Conservation (phyloP, 2,113 vertebrate species). For the Motacilla alba region DNA sequence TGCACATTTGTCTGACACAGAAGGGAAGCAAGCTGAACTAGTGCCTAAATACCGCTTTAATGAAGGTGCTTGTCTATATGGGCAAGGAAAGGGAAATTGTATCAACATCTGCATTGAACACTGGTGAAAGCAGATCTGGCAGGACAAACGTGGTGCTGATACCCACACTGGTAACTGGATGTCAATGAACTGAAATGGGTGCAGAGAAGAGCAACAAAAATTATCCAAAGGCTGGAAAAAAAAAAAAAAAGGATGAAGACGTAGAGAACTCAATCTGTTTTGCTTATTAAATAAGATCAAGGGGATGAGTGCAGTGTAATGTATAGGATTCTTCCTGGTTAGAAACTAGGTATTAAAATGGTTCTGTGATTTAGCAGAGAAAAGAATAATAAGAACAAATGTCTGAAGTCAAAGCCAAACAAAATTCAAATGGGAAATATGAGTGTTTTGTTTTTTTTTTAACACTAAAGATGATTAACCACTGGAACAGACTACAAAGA, state of each 20-base stretch:
- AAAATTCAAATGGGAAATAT: conserved; percentile 26
- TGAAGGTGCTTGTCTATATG: neutral
- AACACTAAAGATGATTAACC: conserved; percentile 11
- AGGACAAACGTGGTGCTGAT: neutral
- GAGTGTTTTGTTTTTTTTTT: neutral
- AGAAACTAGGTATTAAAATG: neutral
- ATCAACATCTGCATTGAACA: neutral
- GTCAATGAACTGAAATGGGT: neutral
- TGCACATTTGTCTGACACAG: neutral
- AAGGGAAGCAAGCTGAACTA: neutral
- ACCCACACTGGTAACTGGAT: neutral
- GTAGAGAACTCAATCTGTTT: neutral
- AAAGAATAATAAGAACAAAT: conserved; percentile 21
- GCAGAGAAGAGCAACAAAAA: neutral
- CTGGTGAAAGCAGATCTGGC: neutral
- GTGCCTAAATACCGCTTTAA: neutral
- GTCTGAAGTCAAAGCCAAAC: conserved; percentile 49
- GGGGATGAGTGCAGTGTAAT: neutral
- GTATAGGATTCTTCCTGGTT: neutral
- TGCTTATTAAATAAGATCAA: neutral
- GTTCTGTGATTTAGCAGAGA: neutral
- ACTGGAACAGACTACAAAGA: conserved; percentile 41
- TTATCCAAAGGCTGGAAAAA: neutral
- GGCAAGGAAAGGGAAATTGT: neutral
- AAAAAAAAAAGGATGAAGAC: neutral